phyloP scores from a whole-genome alignment of 2,888 invertebrate genomes.

The Sminthurides aquaticus region DNA sequence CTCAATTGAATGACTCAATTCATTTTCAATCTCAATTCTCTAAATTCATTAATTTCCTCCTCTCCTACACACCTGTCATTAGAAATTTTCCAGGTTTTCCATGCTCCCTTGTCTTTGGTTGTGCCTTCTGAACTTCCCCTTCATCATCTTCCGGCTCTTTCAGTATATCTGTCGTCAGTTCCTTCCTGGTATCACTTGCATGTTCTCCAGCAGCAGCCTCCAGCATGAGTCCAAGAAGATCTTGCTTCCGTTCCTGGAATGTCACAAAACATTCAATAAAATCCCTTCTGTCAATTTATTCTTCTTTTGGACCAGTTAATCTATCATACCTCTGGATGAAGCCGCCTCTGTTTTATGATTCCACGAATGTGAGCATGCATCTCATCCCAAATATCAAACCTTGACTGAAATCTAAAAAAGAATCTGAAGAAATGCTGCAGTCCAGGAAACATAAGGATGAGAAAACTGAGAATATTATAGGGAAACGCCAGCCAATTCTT shows the following conservation, averaged over 20 bases:
- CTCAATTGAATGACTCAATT: constrained; percentile 5
- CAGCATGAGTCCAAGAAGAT: constrained; percentile 41
- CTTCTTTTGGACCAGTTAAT: background rate
- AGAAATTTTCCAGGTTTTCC: constrained; percentile 29
- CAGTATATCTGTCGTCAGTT: constrained; percentile 36
- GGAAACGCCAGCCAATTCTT: constrained; percentile 43
- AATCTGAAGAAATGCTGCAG: constrained; percentile 39
- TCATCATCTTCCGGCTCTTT: constrained; percentile 27
- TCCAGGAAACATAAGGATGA: constrained; percentile 42
- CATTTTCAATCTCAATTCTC: no score
- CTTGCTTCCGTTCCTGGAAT: constrained; percentile 29
- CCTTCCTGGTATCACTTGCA: constrained; percentile 27
- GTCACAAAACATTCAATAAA: no score
- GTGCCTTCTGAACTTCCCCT: background rate
- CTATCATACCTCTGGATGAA: constrained; percentile 31
- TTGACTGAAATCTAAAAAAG: constrained; percentile 35
- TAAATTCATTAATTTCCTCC: constrained; percentile 2
- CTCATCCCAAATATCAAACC: constrained; percentile 39
- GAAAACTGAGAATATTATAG: constrained; percentile 38
- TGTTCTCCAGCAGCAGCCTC: constrained; percentile 40
- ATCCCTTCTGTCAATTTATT: no score
- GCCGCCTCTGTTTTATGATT: constrained; percentile 31
- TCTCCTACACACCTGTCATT: constrained; percentile 19
- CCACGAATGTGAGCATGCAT: constrained; percentile 35
- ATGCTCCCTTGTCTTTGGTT: constrained; percentile 17